phyloP scores from a whole-genome alignment of 2,797 vertebrate genomes.

The Salmo trutta region DNA sequence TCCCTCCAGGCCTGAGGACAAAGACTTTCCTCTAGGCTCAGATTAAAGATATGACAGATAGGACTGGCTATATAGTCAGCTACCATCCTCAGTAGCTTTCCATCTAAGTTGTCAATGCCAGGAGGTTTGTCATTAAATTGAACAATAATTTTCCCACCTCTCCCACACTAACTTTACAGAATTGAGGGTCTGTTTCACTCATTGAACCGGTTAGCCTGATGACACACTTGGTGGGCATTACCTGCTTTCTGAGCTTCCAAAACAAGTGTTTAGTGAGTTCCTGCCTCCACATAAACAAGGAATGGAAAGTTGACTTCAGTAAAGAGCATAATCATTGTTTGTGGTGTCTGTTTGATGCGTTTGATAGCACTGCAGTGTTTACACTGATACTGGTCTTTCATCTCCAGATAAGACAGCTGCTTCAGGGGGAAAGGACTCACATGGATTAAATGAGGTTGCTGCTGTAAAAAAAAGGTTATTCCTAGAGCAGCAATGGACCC shows the following conservation, averaged over 20 bases:
- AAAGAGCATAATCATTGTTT: slow-evolving; percentile 19
- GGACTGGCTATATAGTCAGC: no score
- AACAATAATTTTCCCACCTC: no score
- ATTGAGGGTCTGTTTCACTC: neutral
- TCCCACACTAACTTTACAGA: no score
- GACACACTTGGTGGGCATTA: neutral
- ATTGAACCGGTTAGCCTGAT: slow-evolving; percentile 5
- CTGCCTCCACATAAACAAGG: neutral
- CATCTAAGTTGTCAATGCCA: no score
- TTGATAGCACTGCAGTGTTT: slow-evolving; percentile 9
- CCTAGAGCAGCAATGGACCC: slow-evolving; percentile 3
- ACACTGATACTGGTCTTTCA: slow-evolving; percentile 14
- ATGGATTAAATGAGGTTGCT: slow-evolving; percentile 13
- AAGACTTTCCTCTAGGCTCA: no score
- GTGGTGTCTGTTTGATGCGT: slow-evolving; percentile 17
- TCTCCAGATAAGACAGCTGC: slow-evolving; percentile 23
- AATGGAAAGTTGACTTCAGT: slow-evolving; percentile 5
- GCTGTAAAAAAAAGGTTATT: slow-evolving; percentile 26
- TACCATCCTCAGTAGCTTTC: no score
- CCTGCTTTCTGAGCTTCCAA: neutral
- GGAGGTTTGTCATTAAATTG: no score
- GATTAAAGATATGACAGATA: no score
- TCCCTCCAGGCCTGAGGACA: no score
- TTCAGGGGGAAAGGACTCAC: neutral
- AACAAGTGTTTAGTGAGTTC: neutral